Base-by-base conservation (phyloP, 2,113 vertebrate genomes). In the Ariopsis seemanni region DNA sequence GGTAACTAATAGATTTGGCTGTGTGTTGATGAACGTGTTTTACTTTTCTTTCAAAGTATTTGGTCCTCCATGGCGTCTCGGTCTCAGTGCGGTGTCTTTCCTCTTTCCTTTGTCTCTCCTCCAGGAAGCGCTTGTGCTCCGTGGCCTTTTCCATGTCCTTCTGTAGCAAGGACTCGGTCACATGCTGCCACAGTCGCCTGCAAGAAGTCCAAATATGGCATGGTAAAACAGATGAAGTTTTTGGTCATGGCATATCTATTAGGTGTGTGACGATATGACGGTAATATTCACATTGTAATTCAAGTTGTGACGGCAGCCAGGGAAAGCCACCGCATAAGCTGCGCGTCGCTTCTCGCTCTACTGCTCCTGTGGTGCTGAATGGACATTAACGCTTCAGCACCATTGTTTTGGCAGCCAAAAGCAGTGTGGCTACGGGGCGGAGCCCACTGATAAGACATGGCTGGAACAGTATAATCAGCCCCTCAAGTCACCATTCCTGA, bases 111-210 rank as follows among this genome's bases (percentile, higher is more conserved):
- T 99, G 98, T 48, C 95, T 92, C 69, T 99, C 98, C 86, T 99
- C 98, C 78, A 99, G 95, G 53, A 96, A 91, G 84, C 96, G 94
- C 89, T 99, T 99, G 94, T 99, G 97, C 89, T 99, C 98, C 0
- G 98, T 99, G 87, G 98, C 98, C 89, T 97, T 97, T 12, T 99
- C 97, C 0, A 99, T 97, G 83, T 99, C 96, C 90, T 96, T 97
- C 92, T 97, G 96, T 90, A 96, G 95, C 89, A 99, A 90, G 62
- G 97, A 94, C 88, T 98, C 96, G 0, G 97, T 99, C 90, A 99
- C 98, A 1, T 97, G 95, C 92, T 97, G 96, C 98, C 98, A 99
- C 34, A 99, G 95, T 81, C 96, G 95, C 91, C 98, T 99, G 57
- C 84, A 22, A 15, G 17, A 60, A 72, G 7, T 18, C 22, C 14